These are phyloP conservation scores for Hydrotaea cyrtoneurina DNA, from an alignment of 2,888 invertebrate species.

Conservation along the genomic window DNA sequence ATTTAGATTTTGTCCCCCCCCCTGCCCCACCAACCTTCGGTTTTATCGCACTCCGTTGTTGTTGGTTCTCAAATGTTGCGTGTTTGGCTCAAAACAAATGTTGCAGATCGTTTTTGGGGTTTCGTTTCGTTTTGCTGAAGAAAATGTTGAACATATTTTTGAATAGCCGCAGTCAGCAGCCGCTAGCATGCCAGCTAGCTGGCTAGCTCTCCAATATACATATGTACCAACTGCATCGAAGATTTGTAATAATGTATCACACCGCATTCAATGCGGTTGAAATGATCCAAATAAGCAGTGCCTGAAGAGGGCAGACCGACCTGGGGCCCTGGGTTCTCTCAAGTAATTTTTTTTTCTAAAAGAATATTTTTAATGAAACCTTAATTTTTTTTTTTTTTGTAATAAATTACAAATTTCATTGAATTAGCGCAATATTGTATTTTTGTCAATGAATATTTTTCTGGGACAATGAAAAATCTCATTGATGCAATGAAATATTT, in stretches of 20 bases:
- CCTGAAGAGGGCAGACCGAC: background rate
- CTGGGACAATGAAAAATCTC: no score
- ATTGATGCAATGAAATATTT: no score
- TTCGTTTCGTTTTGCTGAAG: background rate
- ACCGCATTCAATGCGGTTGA: conserved; percentile 23
- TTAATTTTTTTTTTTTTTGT: no score
- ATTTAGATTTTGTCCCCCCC: conserved; percentile 11
- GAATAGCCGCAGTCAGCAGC: background rate
- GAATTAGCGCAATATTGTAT: no score
- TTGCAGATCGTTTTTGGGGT: conserved; percentile 18
- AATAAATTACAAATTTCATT: no score
- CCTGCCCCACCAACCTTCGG: background rate
- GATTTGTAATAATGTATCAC: conserved; percentile 15
- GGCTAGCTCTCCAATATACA: background rate
- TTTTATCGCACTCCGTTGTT: background rate
- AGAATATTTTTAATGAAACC: no score
- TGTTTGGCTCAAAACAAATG: conserved; percentile 31
- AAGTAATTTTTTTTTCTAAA: no score
- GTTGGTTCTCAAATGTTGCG: conserved; percentile 10
- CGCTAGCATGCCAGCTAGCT: background rate
- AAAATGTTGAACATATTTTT: conserved; percentile 22
- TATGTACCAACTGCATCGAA: background rate
- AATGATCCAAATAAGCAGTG: conserved; percentile 4
- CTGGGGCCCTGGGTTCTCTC: background rate
- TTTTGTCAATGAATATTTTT: no score